A percentile compares a stretch with the other conserved stretches of the same genome.
These are phyloP conservation scores for Callosobruchus maculatus DNA, from an alignment of 2,888 invertebrate species.

Conservation along the genomic window DNA sequence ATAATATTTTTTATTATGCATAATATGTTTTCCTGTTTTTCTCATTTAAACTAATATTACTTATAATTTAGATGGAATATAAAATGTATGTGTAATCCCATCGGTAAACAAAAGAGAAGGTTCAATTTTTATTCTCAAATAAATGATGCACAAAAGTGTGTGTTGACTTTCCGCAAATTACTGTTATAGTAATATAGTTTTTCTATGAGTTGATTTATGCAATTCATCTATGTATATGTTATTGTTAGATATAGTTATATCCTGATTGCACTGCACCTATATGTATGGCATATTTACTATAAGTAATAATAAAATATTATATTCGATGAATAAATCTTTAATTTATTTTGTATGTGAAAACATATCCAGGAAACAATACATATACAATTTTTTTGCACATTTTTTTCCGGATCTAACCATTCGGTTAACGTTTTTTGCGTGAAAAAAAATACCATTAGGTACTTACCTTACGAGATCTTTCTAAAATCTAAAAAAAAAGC, in stretches of 20 bases:
- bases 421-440: too few species aligned
- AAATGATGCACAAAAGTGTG: constrained; percentile 12
- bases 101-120: neutral
- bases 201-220: constrained; percentile 40
- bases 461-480: too few species aligned
- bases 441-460: too few species aligned
- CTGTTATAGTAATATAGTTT: constrained; percentile 32
- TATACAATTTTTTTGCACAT: too few species aligned
- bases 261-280: constrained; percentile 45
- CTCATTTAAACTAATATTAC: neutral
- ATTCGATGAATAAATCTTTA: constrained; percentile 16
- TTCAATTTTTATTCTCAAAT: neutral
- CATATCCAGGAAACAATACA: too few species aligned
- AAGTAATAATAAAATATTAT: constrained; percentile 36
- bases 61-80: neutral
- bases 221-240: constrained; percentile 42
- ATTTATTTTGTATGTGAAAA: too few species aligned
- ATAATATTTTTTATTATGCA: constrained; percentile 1
- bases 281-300: constrained; percentile 43
- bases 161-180: constrained; percentile 35
- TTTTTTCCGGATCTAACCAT: too few species aligned
- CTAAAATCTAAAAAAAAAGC: too few species aligned
- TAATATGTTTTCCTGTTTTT: neutral
- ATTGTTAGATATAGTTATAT: constrained; percentile 45
- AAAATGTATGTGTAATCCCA: neutral